Percentiles rank a stretch among this genome's conserved stretches.
Evolutionary conservation across 2,888 invertebrate genomes (phyloP).

Genomic region (Oxytorus armatus): DNA sequence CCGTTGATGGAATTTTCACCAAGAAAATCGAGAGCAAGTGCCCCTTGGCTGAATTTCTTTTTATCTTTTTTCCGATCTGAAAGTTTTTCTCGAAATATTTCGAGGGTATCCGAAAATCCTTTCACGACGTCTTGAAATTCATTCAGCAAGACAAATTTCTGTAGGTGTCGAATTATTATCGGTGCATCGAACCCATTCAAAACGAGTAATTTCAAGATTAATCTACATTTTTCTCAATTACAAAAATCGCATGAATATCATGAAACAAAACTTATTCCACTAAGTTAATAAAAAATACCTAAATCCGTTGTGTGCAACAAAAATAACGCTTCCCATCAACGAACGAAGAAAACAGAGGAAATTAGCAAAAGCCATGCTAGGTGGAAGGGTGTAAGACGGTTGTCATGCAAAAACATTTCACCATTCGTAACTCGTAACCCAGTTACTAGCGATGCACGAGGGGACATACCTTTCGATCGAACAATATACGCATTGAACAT

Average conservation of each 20-base stretch:
- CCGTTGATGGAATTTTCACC: constrained; percentile 26
- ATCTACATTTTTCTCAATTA: background rate
- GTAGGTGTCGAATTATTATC: constrained; percentile 19
- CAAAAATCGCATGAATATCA: too few relatives aligned
- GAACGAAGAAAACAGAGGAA: background rate
- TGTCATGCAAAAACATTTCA: background rate
- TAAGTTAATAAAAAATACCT: background rate
- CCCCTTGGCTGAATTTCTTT: constrained; percentile 48
- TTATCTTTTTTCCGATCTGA: constrained; percentile 44
- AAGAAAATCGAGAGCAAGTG: constrained; percentile 35
- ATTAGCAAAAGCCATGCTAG: background rate
- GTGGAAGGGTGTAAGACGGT: background rate
- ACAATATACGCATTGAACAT: constrained; percentile 8
- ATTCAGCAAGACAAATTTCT: constrained; percentile 11
- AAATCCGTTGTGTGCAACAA: background rate
- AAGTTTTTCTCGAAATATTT: constrained; percentile 45
- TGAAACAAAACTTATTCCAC: background rate
- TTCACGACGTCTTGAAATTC: constrained; percentile 14
- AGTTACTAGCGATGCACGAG: constrained; percentile 3
- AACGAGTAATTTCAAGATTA: background rate
- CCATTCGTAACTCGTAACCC: background rate
- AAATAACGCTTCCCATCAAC: background rate
- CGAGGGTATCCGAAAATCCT: constrained; percentile 46
- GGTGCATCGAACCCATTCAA: constrained; percentile 42
- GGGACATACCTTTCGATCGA: constrained; percentile 4